Base-by-base conservation (phyloP, 2,113 vertebrate species). In the Mugil cephalus region DNA sequence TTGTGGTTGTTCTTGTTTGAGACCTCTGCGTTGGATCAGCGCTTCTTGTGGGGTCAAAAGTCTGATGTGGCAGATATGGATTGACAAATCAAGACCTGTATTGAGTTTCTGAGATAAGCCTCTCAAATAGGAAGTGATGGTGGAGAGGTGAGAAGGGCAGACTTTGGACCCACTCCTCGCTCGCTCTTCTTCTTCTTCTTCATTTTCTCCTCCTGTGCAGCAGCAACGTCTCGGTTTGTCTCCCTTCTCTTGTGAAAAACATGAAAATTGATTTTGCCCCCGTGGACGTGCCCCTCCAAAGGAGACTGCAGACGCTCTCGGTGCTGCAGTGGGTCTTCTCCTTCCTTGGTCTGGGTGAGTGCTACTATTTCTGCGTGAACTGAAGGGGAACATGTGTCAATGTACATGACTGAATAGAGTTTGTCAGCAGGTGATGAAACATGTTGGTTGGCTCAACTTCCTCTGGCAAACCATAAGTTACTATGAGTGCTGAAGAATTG, bases 221-320 rank as follows among this genome's bases (percentile, higher is more conserved):
- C n/a, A n/a, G n/a, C n/a, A n/a, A n/a, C 35, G 13, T 51, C 18
- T 40, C 14, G 19, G 18, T 68, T 53, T 38, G 43, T 53, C 38
- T 68, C 61, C 66, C 69, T 38, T 53, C 42, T 40, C 66, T 58
- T 5, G 17, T 61, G 46, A 56, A 35, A 64, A 75, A 52, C 61
- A 96, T 96, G 95, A 94, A 89, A 89, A 70, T 98, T 50, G 12
- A 93, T 43, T 96, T 97, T 14, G 95, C 95, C 0, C 95, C 96
- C 0, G 0, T 88, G 21, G 61, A 68, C 0, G 0, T 95, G 39
- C 95, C 96, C 0, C 30, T 94, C 14, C 11, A 64, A 10, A 86
- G 95, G 82, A 91, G 96, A 64, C 84, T 96, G 54, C 96, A 98
- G 92, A 98, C 95, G 0, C 80, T 88, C 0, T 68, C 80, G 0